Evolutionary conservation across 2,888 invertebrate genomes (phyloP), one percentile per base, ranked within the genome.

Genomic region (Lissonota sp.): DNA sequence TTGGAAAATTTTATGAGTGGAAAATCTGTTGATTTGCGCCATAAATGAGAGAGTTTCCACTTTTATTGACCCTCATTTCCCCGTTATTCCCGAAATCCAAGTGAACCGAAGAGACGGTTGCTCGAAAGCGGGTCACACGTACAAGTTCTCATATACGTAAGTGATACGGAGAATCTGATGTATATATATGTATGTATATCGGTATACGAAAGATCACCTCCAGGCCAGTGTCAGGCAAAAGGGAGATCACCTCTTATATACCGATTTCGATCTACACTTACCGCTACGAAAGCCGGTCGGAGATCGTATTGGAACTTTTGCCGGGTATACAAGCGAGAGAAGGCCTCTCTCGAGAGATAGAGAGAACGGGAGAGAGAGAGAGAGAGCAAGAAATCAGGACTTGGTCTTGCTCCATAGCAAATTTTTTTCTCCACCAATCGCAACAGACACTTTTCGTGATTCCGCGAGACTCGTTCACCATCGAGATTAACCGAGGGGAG

Each of bases 41-140:
- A 26, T 26, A 26, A 26, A 26, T 26, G 26, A 26, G 26, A 26
- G 26, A 26, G 26, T 26, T 26, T 26, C 1, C 26, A 26, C 26
- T 26, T 26, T 26, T 26, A 26, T 26, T 26, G 26, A 26, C 26
- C 3, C 26, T 26, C 26, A 26, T 26, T 26, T 1, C 26, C 26
- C 26, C 3, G 26, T 26, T 26, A 26, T 26, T 26, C 26, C 26
- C 26, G 26, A 26, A 26, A 60, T 42, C 67, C 44, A 60, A 26
- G 39, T 40, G 44, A 57, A 67, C 40, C 49, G 57, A 51, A 58
- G 77, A 73, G 78, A 83, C 84, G 81, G 84, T 76, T 77, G 78
- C 77, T 82, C 57, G 85, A 86, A 86, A 86, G 85, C 81, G 71
- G 86, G 86, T 85, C 85, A 84, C 78, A 69, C 66, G 80, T 74